Conservation (phyloP, 2,113 vertebrate species). For the Vulpes vulpes region DNA sequence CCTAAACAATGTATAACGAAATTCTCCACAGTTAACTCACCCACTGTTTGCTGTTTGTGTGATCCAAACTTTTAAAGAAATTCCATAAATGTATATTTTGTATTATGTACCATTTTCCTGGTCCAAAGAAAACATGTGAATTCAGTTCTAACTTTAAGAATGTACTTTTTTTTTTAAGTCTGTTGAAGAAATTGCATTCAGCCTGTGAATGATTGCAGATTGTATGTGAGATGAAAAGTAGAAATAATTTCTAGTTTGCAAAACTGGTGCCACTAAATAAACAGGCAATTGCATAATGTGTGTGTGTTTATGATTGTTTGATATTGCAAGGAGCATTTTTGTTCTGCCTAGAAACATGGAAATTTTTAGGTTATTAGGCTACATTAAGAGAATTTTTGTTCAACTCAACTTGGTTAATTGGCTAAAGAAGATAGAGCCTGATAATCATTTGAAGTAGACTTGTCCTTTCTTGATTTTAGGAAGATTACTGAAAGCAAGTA, state of each 20-base stretch:
- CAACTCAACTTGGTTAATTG: slow-evolving; percentile 43
- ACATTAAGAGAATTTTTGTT: not conserved
- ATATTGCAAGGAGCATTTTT: slow-evolving; percentile 3
- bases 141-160: slow-evolving; percentile 92
- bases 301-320: slow-evolving; percentile 85
- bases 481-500: slow-evolving; percentile 30
- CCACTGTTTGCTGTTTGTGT: slow-evolving; percentile 91
- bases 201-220: slow-evolving; percentile 92
- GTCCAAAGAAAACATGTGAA: slow-evolving; percentile 92
- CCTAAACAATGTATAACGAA: slow-evolving; percentile 89
- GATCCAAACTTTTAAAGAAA: slow-evolving; percentile 90
- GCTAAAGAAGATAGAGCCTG: slow-evolving; percentile 34
- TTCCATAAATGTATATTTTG: slow-evolving; percentile 95
- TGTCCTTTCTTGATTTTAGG: slow-evolving; percentile 22
- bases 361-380: slow-evolving; percentile 43
- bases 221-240: slow-evolving; percentile 83
- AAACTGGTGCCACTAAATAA: slow-evolving; percentile 94
- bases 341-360: not conserved
- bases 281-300: slow-evolving; percentile 90
- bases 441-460: slow-evolving; percentile 53
- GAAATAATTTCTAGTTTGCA: slow-evolving; percentile 93
- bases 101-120: slow-evolving; percentile 92
- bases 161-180: slow-evolving; percentile 89
- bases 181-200: slow-evolving; percentile 91
- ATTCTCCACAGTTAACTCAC: slow-evolving; percentile 91